These are phyloP conservation scores for Amia ocellicauda DNA, from an alignment of 2,113 vertebrate genomes.

Conservation along the genomic window DNA sequence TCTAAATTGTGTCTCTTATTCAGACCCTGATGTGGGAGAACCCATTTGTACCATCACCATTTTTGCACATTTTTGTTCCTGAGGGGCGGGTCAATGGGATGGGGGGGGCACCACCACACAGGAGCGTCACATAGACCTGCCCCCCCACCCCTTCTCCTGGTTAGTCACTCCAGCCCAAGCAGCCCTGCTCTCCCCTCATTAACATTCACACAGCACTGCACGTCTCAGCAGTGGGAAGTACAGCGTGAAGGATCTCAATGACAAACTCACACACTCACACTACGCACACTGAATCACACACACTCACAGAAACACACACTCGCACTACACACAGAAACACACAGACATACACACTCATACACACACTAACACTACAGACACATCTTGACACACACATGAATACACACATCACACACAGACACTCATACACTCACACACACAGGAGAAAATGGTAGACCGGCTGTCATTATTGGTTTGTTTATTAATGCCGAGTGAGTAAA, in stretches of 20 bases:
- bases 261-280: constrained; percentile 37
- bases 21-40: too few species aligned
- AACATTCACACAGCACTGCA: constrained; percentile 22
- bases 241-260: neutral
- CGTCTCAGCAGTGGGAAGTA: constrained; percentile 4
- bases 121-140: too few species aligned
- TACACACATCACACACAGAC: constrained; percentile 38
- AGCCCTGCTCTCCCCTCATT: too few species aligned
- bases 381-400: neutral
- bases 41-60: too few species aligned
- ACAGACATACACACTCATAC: constrained; percentile 3
- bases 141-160: neutral
- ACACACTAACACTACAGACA: constrained; percentile 11
- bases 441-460: too few species aligned
- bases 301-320: constrained; percentile 15
- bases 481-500: constrained; percentile 41
- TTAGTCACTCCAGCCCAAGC: neutral
- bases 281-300: constrained; percentile 15
- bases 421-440: too few species aligned
- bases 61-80: too few species aligned
- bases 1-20: too few species aligned
- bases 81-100: too few species aligned
- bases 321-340: too few species aligned
- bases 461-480: constrained; percentile 23
- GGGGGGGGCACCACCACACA: too few species aligned